These are phyloP conservation scores for Sericinus montela DNA, from an alignment of 2,888 invertebrate genomes.

Conservation along the genomic window DNA sequence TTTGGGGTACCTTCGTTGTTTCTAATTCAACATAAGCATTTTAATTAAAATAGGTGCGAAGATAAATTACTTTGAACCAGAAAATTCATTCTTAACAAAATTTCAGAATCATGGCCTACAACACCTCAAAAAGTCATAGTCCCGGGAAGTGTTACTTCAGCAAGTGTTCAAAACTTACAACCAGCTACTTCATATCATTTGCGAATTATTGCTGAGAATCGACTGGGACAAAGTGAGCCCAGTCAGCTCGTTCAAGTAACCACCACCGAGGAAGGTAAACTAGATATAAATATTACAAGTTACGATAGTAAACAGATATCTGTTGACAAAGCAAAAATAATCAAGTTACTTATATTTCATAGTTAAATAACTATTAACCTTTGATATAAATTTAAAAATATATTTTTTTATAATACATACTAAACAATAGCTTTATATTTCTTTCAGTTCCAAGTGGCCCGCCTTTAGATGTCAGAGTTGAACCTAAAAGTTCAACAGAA, in stretches of 20 bases:
- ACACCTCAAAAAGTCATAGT: slow-evolving; percentile 90
- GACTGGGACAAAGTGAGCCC: slow-evolving; percentile 91
- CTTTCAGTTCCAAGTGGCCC: slow-evolving; percentile 86
- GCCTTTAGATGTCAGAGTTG: slow-evolving; percentile 88
- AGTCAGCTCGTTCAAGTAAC: slow-evolving; percentile 92
- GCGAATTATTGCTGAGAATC: slow-evolving; percentile 93
- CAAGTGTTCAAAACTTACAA: slow-evolving; percentile 88
- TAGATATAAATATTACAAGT: not conserved
- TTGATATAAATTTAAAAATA: too few species aligned
- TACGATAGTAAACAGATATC: too few species aligned
- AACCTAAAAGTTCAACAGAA: slow-evolving; percentile 91
- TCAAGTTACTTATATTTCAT: too few species aligned
- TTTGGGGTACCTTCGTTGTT: too few species aligned
- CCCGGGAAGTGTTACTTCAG: slow-evolving; percentile 89
- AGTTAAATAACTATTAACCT: too few species aligned
- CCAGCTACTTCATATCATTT: slow-evolving; percentile 94
- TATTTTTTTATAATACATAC: too few species aligned
- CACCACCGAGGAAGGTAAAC: slow-evolving; percentile 87
- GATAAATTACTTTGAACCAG: too few species aligned
- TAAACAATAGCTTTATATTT: not conserved
- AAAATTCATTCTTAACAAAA: not conserved
- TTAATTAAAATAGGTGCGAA: too few species aligned
- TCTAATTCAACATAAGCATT: too few species aligned
- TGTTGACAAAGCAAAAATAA: too few species aligned
- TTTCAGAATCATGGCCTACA: slow-evolving; percentile 88